These are phyloP conservation scores for Apeltes quadracus DNA, from an alignment of 2,113 vertebrate species.

Conservation along the genomic window DNA sequence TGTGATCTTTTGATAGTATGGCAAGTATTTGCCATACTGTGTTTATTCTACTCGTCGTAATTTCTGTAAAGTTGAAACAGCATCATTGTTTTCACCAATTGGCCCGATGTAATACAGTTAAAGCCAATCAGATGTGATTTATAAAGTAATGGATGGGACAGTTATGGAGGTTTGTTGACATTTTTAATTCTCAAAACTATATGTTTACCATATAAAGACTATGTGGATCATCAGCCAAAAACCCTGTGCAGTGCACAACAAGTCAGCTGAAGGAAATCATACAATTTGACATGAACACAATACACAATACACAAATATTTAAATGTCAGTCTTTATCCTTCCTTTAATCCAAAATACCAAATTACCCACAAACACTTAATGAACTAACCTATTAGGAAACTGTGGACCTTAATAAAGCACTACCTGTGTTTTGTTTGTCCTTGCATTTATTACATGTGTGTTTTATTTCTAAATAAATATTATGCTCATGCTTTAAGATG, in stretches of 20 bases:
- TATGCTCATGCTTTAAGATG: background rate
- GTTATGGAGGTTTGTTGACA: background rate
- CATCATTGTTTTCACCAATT: background rate
- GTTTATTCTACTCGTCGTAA: background rate
- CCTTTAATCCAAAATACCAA: background rate
- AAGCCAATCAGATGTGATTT: background rate
- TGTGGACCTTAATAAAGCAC: background rate
- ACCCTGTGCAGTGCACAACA: background rate
- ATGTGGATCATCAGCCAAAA: background rate
- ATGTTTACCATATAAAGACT: background rate
- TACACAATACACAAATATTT: background rate
- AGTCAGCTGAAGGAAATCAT: background rate
- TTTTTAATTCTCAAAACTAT: background rate
- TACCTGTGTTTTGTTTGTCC: background rate
- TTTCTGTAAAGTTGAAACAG: background rate
- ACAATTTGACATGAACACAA: background rate
- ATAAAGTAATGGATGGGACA: background rate
- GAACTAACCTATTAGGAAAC: background rate
- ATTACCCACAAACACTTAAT: background rate
- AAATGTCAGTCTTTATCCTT: background rate
- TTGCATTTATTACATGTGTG: background rate
- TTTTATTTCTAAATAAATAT: background rate
- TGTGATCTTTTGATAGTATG: background rate
- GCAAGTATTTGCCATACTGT: background rate
- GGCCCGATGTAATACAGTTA: background rate